phyloP scores from a whole-genome alignment of 2,888 invertebrate species.

The Andrena praecox region DNA sequence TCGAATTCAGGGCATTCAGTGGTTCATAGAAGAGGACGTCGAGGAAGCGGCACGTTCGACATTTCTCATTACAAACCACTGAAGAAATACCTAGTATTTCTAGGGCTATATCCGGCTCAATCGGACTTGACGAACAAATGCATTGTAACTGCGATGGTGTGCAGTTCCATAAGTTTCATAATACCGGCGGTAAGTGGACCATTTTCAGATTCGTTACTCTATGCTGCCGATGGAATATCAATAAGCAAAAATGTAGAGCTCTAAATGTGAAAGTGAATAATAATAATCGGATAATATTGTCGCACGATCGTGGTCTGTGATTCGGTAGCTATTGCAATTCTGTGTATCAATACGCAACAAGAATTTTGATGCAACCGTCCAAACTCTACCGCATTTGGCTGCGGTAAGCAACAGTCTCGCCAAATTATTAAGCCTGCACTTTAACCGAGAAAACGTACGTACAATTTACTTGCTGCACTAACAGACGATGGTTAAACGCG shows the following conservation, averaged over 20 bases:
- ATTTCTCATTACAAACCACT: slow-evolving; percentile 10
- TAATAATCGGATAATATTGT: neutral
- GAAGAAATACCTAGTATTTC: neutral
- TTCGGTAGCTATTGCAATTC: neutral
- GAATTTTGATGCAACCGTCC: slow-evolving; percentile 5
- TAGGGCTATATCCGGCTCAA: slow-evolving; percentile 10
- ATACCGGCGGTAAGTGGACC: slow-evolving; percentile 21
- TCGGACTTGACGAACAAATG: neutral
- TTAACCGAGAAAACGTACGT: slow-evolving; percentile 21
- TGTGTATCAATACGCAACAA: neutral
- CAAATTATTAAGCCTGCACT: slow-evolving; percentile 16
- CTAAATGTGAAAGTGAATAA: neutral
- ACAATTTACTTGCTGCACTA: neutral
- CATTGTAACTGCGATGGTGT: neutral
- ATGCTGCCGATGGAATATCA: neutral
- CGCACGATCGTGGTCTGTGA: neutral
- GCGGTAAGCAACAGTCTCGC: neutral
- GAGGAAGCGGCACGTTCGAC: neutral
- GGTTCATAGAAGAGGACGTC: neutral
- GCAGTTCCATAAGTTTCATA: neutral
- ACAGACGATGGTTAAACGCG: no score
- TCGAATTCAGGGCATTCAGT: neutral
- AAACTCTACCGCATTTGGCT: slow-evolving; percentile 6
- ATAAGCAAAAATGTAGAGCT: neutral
- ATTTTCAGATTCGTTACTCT: neutral